A percentile compares a stretch with the other conserved stretches of the same genome.
These are phyloP conservation scores for Poeciliopsis retropinna DNA, from an alignment of 2,113 vertebrate genomes.

Conservation along the genomic window DNA sequence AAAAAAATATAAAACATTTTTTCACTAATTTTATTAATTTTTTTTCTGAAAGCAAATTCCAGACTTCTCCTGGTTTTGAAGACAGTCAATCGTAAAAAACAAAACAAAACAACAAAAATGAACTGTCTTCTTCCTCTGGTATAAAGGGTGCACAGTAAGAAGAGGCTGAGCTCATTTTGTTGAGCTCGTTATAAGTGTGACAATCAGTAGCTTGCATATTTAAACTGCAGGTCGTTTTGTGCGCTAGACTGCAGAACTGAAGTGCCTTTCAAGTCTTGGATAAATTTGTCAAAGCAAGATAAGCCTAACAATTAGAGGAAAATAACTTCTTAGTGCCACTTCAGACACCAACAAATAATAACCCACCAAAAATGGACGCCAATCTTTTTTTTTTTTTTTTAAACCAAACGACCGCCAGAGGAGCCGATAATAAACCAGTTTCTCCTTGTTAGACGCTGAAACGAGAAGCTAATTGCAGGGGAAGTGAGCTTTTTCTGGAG, in stretches of 20 bases:
- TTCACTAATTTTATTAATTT: neutral
- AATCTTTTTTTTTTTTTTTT: slow-evolving; percentile 32
- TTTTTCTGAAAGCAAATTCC: neutral
- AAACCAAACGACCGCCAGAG: slow-evolving; percentile 81
- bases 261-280: slow-evolving; percentile 64
- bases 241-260: slow-evolving; percentile 40
- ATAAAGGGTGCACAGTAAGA: slow-evolving; percentile 3
- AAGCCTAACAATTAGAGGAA: slow-evolving; percentile 74
- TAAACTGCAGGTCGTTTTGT: slow-evolving; percentile 56
- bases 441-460: slow-evolving; percentile 87
- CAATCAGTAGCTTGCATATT: slow-evolving; percentile 41
- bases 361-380: slow-evolving; percentile 55
- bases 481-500: slow-evolving; percentile 86
- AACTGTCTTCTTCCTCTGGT: neutral
- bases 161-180: slow-evolving; percentile 1
- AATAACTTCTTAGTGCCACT: slow-evolving; percentile 77
- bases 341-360: slow-evolving; percentile 76
- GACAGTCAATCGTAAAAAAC: neutral
- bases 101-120: neutral
- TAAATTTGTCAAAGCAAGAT: slow-evolving; percentile 73
- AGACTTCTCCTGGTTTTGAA: neutral
- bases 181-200: slow-evolving; percentile 33
- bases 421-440: slow-evolving; percentile 85
- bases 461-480: slow-evolving; percentile 95
- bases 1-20: neutral